Percentiles rank a stretch among this genome's conserved stretches.
These are phyloP conservation scores for Hydriomena furcata DNA, from an alignment of 2,888 invertebrate species.

Conservation along the genomic window DNA sequence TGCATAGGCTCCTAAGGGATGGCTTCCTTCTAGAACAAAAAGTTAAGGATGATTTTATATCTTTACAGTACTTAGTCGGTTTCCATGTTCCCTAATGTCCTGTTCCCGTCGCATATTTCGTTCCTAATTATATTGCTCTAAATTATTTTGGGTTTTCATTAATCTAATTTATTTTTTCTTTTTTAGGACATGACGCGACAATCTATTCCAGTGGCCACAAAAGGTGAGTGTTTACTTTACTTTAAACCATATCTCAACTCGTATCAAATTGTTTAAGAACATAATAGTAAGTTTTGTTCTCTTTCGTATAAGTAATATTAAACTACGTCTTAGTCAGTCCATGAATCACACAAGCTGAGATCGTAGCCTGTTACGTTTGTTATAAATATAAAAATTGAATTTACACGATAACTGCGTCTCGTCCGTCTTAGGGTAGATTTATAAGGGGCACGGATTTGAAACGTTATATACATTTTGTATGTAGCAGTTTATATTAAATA, in stretches of 20 bases:
- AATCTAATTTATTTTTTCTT: constrained; percentile 56
- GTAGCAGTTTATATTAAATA: too few species aligned
- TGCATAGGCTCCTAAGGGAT: too few species aligned
- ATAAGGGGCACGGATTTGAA: too few species aligned
- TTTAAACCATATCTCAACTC: constrained; percentile 4
- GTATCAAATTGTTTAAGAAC: background rate
- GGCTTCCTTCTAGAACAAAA: too few species aligned
- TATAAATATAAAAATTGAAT: constrained; percentile 33
- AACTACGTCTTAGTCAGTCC: constrained; percentile 32
- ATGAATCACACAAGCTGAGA: constrained; percentile 53
- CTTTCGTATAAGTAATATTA: constrained; percentile 4
- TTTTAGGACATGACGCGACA: constrained; percentile 83
- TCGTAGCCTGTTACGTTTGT: constrained; percentile 21
- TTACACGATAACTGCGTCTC: background rate
- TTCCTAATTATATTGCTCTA: constrained; percentile 16
- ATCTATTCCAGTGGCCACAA: constrained; percentile 80
- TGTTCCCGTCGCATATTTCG: constrained; percentile 23
- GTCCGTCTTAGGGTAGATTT: too few species aligned
- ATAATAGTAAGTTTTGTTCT: constrained; percentile 6
- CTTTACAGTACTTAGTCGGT: constrained; percentile 13
- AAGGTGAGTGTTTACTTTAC: constrained; percentile 62
- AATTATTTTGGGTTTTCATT: constrained; percentile 7
- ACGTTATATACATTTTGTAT: too few species aligned
- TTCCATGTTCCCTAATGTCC: constrained; percentile 11
- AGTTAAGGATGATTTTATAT: too few species aligned